Conservation (phyloP, 2,113 vertebrate species). For the Bungarus multicinctus region DNA sequence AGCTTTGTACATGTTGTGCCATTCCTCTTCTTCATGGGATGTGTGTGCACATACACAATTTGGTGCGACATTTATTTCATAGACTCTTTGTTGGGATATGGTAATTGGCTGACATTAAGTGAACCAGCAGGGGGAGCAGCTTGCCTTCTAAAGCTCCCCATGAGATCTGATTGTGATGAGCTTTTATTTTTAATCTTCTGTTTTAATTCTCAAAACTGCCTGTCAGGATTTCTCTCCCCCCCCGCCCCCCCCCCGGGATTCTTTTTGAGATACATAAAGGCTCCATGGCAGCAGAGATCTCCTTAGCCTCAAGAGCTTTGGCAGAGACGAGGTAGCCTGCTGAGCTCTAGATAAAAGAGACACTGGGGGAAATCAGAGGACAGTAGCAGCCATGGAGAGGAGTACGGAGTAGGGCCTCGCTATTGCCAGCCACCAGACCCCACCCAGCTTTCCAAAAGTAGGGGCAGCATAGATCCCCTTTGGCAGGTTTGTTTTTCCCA, state of each 20-base stretch:
- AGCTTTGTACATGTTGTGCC: not conserved
- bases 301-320: not conserved
- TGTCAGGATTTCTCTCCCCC: not conserved
- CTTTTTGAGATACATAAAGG: constrained; percentile 23
- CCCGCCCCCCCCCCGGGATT: too few relatives aligned
- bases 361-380: not conserved
- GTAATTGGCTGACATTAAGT: not conserved
- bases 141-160: not conserved
- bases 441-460: not conserved
- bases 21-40: not conserved
- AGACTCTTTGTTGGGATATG: not conserved
- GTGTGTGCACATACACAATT: fast-evolving
- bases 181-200: not conserved
- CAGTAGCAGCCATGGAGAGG: not conserved
- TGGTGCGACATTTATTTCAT: not conserved
- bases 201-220: constrained; percentile 20
- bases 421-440: not conserved
- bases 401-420: not conserved
- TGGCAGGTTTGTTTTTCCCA: not conserved
- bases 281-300: constrained; percentile 5
- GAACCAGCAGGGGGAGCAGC: constrained; percentile 24
- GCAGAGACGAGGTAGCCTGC: not conserved
- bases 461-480: not conserved
- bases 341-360: constrained; percentile 31
- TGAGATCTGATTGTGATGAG: not conserved